Evolutionary conservation across 1,140 invertebrate genomes (phyloP), one percentile per base, ranked within the genome.

Genomic region (Neotoxoptera formosana): DNA sequence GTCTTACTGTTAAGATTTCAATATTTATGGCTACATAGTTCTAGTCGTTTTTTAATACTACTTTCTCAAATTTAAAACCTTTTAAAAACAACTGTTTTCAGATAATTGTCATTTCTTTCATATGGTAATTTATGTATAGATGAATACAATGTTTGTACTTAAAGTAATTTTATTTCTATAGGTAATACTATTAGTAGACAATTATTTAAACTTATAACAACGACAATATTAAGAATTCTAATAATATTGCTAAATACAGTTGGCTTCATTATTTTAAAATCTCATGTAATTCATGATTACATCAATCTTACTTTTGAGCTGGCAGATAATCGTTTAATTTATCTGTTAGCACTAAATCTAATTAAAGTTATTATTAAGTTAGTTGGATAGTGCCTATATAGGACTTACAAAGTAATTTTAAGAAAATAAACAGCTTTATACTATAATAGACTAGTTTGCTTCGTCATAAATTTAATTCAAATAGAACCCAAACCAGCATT

Each of bases 351-450:
- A 34, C 17, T 36, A 51, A 47, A 87, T 47, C 0, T n/a, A 51
- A 87, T 87, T 89, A 53, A 53, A n/a, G 25, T 51, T 56, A 53
- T 36, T 88, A 88, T 53, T 21, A 36, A 89, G 21, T 56, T 89
- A 89, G 34, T 89, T 89, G 48, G n/a, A 51, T 89, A 56, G 20
- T 53, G 11, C 0, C 60, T 30, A 67, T 86, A 41, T 3, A n/a
- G 21, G 9, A 14, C 2, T 89, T 53, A 21, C 21, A 56, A 89
- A 41, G 23, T 56, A 25, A 25, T 56, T 41, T 20, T 41, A 36
- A 25, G 2, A 56, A 87, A 89, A 56, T 89, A 56, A 6, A 45
- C 8, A 89, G 48, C 1, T 67, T 67, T 67, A 67, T 67, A 7
- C 30, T n/a, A 76, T 53, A 89, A 89, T 56, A 56, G 51, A 36